Evolutionary conservation across 2,113 vertebrate genomes (phyloP), one percentile per base, ranked within the genome.

Genomic region (Accipiter virgatus): DNA sequence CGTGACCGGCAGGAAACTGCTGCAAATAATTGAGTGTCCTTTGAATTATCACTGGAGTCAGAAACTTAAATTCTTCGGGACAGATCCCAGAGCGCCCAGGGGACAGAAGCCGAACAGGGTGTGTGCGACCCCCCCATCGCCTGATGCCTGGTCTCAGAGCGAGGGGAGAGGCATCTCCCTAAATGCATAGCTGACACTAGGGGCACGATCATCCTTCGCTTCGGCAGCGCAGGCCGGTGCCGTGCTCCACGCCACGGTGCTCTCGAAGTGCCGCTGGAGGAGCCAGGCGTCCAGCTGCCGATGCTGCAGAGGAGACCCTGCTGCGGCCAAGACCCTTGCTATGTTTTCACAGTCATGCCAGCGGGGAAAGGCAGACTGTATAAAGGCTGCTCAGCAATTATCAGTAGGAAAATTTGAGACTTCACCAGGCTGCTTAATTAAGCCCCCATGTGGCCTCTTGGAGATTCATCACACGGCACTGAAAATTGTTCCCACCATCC

Each of bases 341-440:
- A 40, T 25, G 74, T 13, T 42, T 36, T 43, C 85, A 36, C 88
- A 3, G 59, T 34, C 22, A 4, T 29, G 59, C 59, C 18, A 3
- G 15, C 21, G 70, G 84, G 85, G 79, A 85, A 59, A 73, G 80
- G 75, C 94, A 72, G 78, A 20, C 70, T 15, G 67, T n/a, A 7
- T 38, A 73, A 77, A 86, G 92, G 85, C 90, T 89, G 96, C 93
- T 90, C 91, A n/a, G 93, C 95, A 95, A 94, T 95, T 93, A 94
- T 43, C 92, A 88, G 86, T 47, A 93, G 93, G 94, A 90, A 92
- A 82, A 96, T 93, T 42, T 61, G 88, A 97, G 94, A 92, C 94
- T 97, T 88, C 91, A 88, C 90, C 94, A 96, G 79, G 93, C 96
- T 97, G 94, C 95, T 96, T 97, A 96, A 97, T 97, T 96, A 96